These are phyloP conservation scores for Acrocephalus scirpaceus DNA, from an alignment of 2,797 vertebrate genomes.

Conservation along the genomic window DNA sequence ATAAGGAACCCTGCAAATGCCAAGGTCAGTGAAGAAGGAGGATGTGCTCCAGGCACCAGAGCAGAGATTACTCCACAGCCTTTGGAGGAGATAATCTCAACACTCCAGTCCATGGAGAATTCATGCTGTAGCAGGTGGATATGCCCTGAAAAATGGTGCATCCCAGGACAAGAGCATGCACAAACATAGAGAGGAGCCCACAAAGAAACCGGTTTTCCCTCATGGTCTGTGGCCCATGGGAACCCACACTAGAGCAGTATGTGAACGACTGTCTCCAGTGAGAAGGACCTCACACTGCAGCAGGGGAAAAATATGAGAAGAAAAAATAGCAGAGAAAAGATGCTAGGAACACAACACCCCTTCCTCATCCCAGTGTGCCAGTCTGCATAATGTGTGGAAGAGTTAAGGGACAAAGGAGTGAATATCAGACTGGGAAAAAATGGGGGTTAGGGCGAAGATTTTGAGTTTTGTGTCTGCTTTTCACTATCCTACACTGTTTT, in stretches of 20 bases:
- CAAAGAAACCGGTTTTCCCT: background rate
- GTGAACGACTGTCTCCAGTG: background rate
- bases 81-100: background rate
- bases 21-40: background rate
- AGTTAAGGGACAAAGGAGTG: background rate
- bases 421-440: background rate
- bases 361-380: background rate
- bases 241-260: background rate
- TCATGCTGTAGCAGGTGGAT: background rate
- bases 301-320: background rate
- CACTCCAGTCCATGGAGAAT: background rate
- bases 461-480: background rate
- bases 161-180: background rate
- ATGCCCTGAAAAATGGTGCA: background rate
- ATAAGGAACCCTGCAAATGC: background rate
- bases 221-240: background rate
- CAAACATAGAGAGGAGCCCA: background rate
- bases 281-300: background rate
- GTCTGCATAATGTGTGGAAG: background rate
- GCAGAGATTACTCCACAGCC: background rate
- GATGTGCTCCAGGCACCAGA: background rate
- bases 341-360: background rate
- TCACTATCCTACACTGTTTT: background rate
- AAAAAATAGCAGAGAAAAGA: background rate
- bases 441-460: rapidly evolving